These are phyloP conservation scores for Centroberyx gerrardi DNA, from an alignment of 2,797 vertebrate species.

Conservation along the genomic window DNA sequence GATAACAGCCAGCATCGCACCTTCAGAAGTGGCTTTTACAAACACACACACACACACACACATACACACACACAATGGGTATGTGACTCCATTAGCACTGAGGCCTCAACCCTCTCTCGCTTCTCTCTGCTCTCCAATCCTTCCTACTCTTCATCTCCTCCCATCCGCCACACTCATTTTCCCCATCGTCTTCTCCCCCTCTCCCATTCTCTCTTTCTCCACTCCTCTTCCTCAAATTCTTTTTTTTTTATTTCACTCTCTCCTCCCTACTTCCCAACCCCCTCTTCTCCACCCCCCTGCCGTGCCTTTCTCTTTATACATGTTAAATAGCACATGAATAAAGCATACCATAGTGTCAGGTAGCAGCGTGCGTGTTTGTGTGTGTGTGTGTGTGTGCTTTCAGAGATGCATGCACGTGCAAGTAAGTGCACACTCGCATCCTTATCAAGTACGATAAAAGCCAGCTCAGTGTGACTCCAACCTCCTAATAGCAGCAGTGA, in stretches of 20 bases:
- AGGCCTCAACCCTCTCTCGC: slow-evolving; percentile 28
- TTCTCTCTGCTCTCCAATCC: slow-evolving; percentile 29
- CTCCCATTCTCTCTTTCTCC: slow-evolving; percentile 35
- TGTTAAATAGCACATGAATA: slow-evolving; percentile 66
- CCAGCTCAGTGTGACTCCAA: slow-evolving; percentile 21
- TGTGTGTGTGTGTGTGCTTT: slow-evolving; percentile 8
- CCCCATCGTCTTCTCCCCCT: slow-evolving; percentile 32
- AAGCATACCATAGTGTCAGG: slow-evolving; percentile 48
- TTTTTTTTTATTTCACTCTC: slow-evolving; percentile 25
- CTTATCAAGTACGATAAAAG: slow-evolving; percentile 64
- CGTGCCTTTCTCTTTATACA: slow-evolving; percentile 37
- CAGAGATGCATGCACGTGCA: neutral
- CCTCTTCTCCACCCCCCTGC: neutral
- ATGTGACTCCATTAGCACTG: slow-evolving; percentile 10
- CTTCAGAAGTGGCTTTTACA: slow-evolving; percentile 44
- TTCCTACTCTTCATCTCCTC: slow-evolving; percentile 43
- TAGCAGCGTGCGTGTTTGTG: slow-evolving; percentile 12
- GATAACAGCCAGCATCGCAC: slow-evolving; percentile 30
- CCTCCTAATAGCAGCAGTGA: slow-evolving; percentile 62
- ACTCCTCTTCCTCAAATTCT: slow-evolving; percentile 21
- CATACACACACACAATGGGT: slow-evolving; percentile 8
- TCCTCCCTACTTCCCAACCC: neutral
- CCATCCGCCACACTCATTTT: slow-evolving; percentile 46
- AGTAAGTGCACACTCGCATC: slow-evolving; percentile 37
- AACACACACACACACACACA: slow-evolving; percentile 2